These are phyloP conservation scores for Ptychochromis oligacanthus DNA, from an alignment of 2,113 vertebrate genomes.

Conservation along the genomic window DNA sequence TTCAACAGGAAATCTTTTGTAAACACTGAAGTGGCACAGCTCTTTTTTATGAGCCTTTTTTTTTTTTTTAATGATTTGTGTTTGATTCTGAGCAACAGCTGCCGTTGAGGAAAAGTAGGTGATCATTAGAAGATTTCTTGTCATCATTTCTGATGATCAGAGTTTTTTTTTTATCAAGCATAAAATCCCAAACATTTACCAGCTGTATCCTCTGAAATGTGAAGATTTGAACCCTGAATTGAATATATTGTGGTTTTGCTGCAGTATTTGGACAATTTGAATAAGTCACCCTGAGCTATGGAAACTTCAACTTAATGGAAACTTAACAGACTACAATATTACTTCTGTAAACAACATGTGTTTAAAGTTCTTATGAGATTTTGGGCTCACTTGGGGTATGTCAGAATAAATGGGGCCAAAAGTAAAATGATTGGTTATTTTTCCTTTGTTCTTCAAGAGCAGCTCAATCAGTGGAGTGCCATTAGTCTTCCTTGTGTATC, in stretches of 20 bases:
- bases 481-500: background rate
- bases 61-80: background rate
- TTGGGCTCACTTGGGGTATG: background rate
- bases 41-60: too few species aligned
- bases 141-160: background rate
- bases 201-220: background rate
- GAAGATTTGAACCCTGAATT: background rate
- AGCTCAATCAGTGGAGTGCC: background rate
- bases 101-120: background rate
- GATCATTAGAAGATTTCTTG: background rate
- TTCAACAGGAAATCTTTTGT: constrained; percentile 9
- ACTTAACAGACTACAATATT: background rate
- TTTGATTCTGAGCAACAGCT: background rate
- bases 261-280: background rate
- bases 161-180: background rate
- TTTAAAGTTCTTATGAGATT: background rate
- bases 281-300: too few species aligned
- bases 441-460: background rate
- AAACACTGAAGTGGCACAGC: background rate
- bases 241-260: background rate
- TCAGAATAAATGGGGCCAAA: background rate
- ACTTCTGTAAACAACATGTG: background rate
- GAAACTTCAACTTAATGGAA: background rate
- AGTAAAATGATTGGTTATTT: background rate
- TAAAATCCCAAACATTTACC: background rate